Evolutionary conservation across 2,888 invertebrate species (phyloP).

Genomic region (Thecocarcelia acutangulata): DNA sequence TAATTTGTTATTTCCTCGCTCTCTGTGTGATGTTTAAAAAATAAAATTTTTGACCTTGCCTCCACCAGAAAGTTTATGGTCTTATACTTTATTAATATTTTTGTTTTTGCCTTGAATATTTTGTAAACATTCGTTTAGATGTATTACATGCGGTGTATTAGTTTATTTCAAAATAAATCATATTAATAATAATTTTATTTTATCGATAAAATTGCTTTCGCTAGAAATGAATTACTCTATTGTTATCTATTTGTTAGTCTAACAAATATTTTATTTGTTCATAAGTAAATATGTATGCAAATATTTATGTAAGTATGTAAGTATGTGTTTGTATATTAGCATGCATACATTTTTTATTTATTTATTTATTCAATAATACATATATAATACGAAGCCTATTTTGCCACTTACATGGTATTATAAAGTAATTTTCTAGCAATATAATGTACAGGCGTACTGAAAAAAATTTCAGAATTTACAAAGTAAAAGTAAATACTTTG

Average conservation of each 20-base stretch:
- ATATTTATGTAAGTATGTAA: background rate
- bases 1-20: constrained; percentile 35
- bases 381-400: too few species aligned
- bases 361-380: too few species aligned
- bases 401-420: too few species aligned
- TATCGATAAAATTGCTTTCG: constrained; percentile 43
- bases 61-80: constrained; percentile 42
- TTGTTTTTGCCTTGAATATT: constrained; percentile 51
- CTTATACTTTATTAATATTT: constrained; percentile 36
- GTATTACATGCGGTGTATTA: constrained; percentile 35
- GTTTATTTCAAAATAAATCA: constrained; percentile 47
- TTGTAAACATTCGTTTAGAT: constrained; percentile 59
- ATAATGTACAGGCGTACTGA: too few species aligned
- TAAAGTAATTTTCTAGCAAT: too few species aligned
- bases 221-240: constrained; percentile 25
- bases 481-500: too few species aligned
- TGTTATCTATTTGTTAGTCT: constrained; percentile 2
- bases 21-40: constrained; percentile 45
- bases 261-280: constrained; percentile 33
- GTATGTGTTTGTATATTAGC: background rate
- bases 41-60: constrained; percentile 47
- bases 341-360: too few species aligned
- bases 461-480: too few species aligned
- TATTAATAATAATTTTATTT: constrained; percentile 45
- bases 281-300: background rate